Evolutionary conservation across 2,888 invertebrate species (phyloP).

Genomic region (Plebejus melissa): DNA sequence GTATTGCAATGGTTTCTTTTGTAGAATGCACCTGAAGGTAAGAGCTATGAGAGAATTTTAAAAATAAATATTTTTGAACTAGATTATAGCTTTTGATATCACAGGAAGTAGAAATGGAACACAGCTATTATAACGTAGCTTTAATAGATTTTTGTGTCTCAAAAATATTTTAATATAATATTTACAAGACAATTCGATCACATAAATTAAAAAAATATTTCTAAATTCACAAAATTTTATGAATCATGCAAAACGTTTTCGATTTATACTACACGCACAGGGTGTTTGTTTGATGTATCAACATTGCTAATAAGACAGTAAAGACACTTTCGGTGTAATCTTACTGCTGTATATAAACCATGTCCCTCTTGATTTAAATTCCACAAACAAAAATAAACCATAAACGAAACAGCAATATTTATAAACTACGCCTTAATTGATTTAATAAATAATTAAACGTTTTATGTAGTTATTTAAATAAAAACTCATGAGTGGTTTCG

Average conservation of each 20-base stretch:
- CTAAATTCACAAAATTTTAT: background rate
- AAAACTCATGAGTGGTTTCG: constrained; percentile 36
- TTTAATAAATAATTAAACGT: constrained; percentile 22
- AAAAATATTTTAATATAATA: background rate
- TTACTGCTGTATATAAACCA: background rate
- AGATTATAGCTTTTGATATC: background rate
- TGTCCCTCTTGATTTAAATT: background rate
- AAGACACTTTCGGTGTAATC: background rate
- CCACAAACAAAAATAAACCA: background rate
- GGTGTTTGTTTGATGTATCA: background rate
- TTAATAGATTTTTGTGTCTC: background rate
- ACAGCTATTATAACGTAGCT: background rate
- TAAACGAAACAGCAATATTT: background rate
- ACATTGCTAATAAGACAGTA: background rate
- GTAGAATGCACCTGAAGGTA: background rate
- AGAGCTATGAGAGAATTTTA: background rate
- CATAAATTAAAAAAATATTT: constrained; percentile 8
- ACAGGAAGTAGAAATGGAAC: background rate
- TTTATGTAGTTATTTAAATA: constrained; percentile 34
- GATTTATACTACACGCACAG: background rate
- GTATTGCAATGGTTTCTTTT: background rate
- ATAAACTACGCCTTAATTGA: background rate
- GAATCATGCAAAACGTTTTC: background rate
- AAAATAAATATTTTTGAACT: background rate
- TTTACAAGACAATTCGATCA: background rate